Base-by-base conservation (phyloP, 2,888 invertebrate genomes). In the Fragum sueziense region DNA sequence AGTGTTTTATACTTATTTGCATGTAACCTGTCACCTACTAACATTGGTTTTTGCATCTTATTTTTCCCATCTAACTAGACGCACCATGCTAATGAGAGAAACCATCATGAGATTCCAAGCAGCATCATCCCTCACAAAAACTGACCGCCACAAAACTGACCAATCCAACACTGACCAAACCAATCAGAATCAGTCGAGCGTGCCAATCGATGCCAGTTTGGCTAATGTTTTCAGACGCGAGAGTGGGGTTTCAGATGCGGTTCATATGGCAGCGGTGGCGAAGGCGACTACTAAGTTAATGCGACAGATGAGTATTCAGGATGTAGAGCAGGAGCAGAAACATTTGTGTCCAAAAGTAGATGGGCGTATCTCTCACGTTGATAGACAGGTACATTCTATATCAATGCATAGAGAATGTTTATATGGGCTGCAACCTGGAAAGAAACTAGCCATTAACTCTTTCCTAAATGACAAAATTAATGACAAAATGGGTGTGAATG, bases 291-390 rank as follows among this genome's bases (percentile, higher is more conserved):
- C 74, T 62, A 83, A 79, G 11, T 82, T 90, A 31, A 80, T 86
- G 61, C 76, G 92, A 52, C 91, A 93, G 77, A 87, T 89, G 70
- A 93, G 93, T 69, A 89, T 93, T 54, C 97, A 97, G 88, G 97
- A 97, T 87, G 94, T 97, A 70, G 97, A 97, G 91, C 95, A 96
- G 86, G 96, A 96, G 27, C 95, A 96, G 0, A 97, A 97, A 91
- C 96, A 96, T 84, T 93, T 97, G 83, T 96, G 97, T 41, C 97
- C 97, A 0, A 95, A 95, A 91, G 94, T 96, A 1, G 97, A 97
- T 89, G 96, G 97, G 88, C 94, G 97, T 87, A 97, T 97, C 86
- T 94, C 96, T 22, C 93, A 96, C 33, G 94, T 97, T 47, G 96
- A 95, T 85, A 95, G 96, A 47, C 96, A 97, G 95, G 97, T 97